Conservation (phyloP, 2,888 invertebrate genomes). For the Chrysolina americana region DNA sequence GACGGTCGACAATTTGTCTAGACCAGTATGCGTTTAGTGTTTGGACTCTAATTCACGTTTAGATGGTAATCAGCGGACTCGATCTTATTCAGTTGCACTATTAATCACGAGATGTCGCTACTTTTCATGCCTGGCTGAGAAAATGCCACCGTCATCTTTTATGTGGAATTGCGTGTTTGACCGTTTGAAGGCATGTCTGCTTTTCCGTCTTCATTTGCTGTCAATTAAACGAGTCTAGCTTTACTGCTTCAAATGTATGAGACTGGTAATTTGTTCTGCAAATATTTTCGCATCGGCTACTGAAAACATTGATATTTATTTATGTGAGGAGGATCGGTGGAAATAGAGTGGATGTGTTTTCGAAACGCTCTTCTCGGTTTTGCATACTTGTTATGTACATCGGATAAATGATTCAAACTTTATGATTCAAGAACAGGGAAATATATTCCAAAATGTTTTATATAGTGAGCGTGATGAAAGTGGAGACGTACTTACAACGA, state of each 20-base stretch:
- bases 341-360: constrained; percentile 13
- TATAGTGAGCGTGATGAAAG: no score
- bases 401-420: neutral
- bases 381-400: constrained; percentile 1
- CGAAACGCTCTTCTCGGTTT: constrained; percentile 9
- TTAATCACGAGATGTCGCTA: constrained; percentile 58
- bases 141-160: constrained; percentile 53
- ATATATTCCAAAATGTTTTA: neutral
- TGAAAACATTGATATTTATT: constrained; percentile 27
- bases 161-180: constrained; percentile 50
- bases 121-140: constrained; percentile 51
- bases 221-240: constrained; percentile 49
- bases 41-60: constrained; percentile 40
- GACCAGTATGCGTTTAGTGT: constrained; percentile 28
- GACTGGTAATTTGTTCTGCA: constrained; percentile 37
- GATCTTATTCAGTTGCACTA: constrained; percentile 52
- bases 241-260: constrained; percentile 37
- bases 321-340: constrained; percentile 9
- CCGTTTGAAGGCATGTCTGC: constrained; percentile 49
- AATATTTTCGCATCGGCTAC: constrained; percentile 30
- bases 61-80: constrained; percentile 48
- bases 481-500: no score
- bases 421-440: neutral
- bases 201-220: constrained; percentile 52
- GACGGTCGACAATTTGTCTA: constrained; percentile 42